These are phyloP conservation scores for Pipra filicauda DNA, from an alignment of 2,113 vertebrate genomes.

Conservation along the genomic window DNA sequence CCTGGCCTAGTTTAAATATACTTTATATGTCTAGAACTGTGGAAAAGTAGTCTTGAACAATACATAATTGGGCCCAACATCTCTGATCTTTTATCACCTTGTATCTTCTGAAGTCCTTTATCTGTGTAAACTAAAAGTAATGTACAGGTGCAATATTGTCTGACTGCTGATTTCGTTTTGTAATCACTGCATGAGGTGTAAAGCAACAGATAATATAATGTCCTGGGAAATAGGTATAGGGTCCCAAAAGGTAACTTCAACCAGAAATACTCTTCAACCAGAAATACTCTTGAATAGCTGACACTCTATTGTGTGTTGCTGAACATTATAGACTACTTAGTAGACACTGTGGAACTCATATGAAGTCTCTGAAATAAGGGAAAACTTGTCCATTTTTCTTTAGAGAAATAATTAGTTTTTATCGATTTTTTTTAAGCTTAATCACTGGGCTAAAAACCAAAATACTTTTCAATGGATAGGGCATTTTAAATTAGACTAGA, in stretches of 20 bases:
- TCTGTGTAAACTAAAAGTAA: not conserved
- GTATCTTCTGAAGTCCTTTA: not conserved
- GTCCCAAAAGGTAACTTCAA: not conserved
- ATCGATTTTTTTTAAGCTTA: not conserved
- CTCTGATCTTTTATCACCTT: not conserved
- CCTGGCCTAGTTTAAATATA: not conserved
- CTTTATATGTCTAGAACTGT: not conserved
- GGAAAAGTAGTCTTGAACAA: not conserved
- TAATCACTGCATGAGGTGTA: not conserved
- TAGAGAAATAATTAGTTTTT: not conserved
- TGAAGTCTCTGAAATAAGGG: not conserved
- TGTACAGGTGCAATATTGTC: not conserved
- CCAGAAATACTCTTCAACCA: not conserved
- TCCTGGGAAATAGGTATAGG: not conserved
- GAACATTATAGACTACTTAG: not conserved
- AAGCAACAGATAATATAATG: not conserved
- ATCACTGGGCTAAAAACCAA: not conserved
- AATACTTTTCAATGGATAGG: not conserved
- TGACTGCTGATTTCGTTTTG: not conserved
- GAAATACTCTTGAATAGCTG: not conserved
- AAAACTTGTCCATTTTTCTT: not conserved
- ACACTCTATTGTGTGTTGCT: not conserved
- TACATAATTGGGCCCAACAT: not conserved
- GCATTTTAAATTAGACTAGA: not conserved
- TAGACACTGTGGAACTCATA: not conserved